Conservation (phyloP, 2,113 vertebrate species). For the Chelonoidis abingdonii region DNA sequence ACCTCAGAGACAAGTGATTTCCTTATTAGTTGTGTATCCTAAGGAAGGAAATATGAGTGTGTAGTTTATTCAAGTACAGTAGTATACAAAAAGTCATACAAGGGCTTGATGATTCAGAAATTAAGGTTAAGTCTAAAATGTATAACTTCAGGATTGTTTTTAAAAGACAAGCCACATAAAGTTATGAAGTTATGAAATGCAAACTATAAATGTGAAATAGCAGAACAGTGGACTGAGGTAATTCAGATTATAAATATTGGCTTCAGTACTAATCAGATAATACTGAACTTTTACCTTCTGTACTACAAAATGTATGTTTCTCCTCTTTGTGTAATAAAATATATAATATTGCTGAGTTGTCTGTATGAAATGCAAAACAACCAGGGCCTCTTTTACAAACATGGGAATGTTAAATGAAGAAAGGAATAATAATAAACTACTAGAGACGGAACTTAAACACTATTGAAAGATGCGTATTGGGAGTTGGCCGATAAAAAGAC, state of each 20-base stretch:
- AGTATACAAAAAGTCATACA: background rate
- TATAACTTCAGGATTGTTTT: background rate
- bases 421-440: background rate
- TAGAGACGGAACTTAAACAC: background rate
- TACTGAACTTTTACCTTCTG: background rate
- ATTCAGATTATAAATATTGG: background rate
- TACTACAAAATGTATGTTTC: background rate
- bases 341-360: background rate
- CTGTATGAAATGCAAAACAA: background rate
- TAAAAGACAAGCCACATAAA: background rate
- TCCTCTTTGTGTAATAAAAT: background rate
- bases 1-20: background rate
- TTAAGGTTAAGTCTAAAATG: background rate
- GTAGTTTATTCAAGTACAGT: background rate
- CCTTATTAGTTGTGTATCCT: background rate
- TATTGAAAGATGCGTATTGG: background rate
- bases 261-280: background rate
- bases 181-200: background rate
- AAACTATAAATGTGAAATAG: background rate
- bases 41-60: background rate
- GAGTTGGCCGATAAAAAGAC: background rate
- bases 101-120: background rate
- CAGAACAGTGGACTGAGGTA: background rate
- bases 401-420: background rate
- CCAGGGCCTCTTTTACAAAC: background rate